These are phyloP conservation scores for Platichthys stellatus DNA, from an alignment of 2,113 vertebrate species.

Conservation along the genomic window DNA sequence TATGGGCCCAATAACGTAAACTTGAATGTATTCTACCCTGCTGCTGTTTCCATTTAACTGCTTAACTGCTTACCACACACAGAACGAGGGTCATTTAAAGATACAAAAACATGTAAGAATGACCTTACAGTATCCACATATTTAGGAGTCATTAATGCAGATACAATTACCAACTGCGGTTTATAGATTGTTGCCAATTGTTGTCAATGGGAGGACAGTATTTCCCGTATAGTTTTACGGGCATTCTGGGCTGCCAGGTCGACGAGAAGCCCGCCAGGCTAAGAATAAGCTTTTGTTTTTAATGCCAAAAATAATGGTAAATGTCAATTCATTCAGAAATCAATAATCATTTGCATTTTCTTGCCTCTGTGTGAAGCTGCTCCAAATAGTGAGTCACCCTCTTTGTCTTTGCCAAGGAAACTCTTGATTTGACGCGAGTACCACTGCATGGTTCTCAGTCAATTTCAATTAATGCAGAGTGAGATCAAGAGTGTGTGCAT, in stretches of 20 bases:
- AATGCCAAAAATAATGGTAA: not conserved
- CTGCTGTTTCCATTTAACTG: conserved; percentile 12
- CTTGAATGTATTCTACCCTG: conserved; percentile 34
- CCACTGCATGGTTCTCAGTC: too few relatives aligned
- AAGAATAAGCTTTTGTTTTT: not conserved
- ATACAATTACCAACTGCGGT: not conserved
- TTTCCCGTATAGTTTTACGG: not conserved
- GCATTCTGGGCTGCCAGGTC: too few relatives aligned
- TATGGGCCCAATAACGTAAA: conserved; percentile 16
- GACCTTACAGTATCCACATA: too few relatives aligned
- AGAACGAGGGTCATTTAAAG: not conserved
- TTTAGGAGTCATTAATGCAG: not conserved
- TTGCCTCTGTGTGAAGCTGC: not conserved
- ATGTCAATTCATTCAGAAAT: not conserved
- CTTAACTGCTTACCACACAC: not conserved
- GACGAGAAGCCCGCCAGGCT: not conserved
- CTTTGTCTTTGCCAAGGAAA: too few relatives aligned
- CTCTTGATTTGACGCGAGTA: too few relatives aligned
- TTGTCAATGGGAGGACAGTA: not conserved
- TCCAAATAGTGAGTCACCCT: too few relatives aligned
- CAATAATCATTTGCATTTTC: not conserved
- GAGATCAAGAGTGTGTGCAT: too few relatives aligned
- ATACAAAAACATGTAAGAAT: not conserved
- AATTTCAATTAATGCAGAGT: too few relatives aligned
- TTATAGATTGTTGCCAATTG: too few relatives aligned